phyloP scores from a whole-genome alignment of 2,888 invertebrate species.

The Meganola albula region DNA sequence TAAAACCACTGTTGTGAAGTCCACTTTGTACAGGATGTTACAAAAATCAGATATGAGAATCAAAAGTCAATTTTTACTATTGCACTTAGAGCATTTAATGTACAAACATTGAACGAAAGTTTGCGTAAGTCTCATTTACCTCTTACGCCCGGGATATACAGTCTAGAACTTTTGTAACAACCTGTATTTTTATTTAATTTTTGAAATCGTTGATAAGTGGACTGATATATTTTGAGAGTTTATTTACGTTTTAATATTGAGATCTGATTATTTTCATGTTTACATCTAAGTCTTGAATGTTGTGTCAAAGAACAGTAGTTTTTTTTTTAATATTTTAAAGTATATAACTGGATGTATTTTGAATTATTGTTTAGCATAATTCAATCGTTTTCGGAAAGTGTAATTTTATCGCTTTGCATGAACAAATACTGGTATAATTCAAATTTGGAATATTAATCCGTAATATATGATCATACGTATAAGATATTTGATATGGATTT shows the following conservation, averaged over 20 bases:
- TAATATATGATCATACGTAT: too few species aligned
- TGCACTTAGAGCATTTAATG: too few species aligned
- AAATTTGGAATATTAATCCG: too few species aligned
- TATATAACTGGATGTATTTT: constrained; percentile 18
- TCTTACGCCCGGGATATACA: too few species aligned
- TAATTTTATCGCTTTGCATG: constrained; percentile 45
- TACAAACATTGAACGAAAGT: too few species aligned
- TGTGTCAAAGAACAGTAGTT: constrained; percentile 25
- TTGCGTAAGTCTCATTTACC: too few species aligned
- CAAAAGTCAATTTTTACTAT: too few species aligned
- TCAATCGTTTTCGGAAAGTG: constrained; percentile 28
- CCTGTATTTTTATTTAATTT: too few species aligned
- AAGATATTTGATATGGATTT: too few species aligned
- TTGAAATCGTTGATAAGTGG: constrained; percentile 15
- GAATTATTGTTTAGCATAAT: constrained; percentile 31
- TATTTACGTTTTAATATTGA: constrained; percentile 43
- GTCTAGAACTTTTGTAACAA: too few species aligned
- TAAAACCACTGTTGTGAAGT: constrained; percentile 45
- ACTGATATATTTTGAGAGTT: constrained; percentile 43
- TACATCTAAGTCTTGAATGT: constrained; percentile 16
- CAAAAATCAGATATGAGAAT: too few species aligned
- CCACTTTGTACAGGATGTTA: too few species aligned
- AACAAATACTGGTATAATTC: constrained; percentile 17
- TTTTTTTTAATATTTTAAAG: constrained; percentile 14
- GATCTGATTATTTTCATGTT: constrained; percentile 27